Evolutionary conservation across 2,113 vertebrate genomes (phyloP), one percentile per base, ranked within the genome.

Genomic region (Tachysurus fulvidraco): DNA sequence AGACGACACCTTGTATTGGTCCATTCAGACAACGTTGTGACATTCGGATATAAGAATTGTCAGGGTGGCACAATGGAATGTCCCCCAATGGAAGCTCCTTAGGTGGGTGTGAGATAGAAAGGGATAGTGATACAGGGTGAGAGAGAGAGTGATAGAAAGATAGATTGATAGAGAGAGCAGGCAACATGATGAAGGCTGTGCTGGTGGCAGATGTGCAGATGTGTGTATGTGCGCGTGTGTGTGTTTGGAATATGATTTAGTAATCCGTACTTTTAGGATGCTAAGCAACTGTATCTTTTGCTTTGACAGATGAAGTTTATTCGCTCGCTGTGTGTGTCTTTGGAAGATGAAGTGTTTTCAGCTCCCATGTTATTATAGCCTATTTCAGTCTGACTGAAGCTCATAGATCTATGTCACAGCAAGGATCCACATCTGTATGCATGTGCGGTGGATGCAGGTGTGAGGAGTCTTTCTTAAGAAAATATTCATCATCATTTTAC

Each of bases 371-470:
- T 90, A 90, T 90, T 88, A 88, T 77, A 87, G 86, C 86, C 82
- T 90, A 87, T 90, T 88, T 90, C 87, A 64, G 60, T 86, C 82
- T 88, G 87, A 88, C 82, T 84, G 87, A 81, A 81, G 59, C 89
- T 90, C 82, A 82, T 88, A 78, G 81, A 74, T 90, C 89, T 86
- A 78, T 90, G 87, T 90, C 89, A 85, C 74, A 74, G 84, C 82
- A 74, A 86, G 84, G 65, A n/a, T 76, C 83, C 74, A 74, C 84
- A 80, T 86, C 81, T 88, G 50, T 88, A 65, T 82, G 79, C 54
- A n/a, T 86, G 84, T 79, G 76, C 69, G 65, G 81, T 69, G 54
- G 79, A 21, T 77, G 83, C 74, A 85, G 83, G 86, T 88, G 85
- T 81, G 55, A 77, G 81, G 81, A n/a, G 44, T 86, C 88, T 88